Percentiles rank a stretch among this genome's conserved stretches.
phyloP scores from a whole-genome alignment of 2,888 invertebrate genomes.

The Pristionchus exspectatus region DNA sequence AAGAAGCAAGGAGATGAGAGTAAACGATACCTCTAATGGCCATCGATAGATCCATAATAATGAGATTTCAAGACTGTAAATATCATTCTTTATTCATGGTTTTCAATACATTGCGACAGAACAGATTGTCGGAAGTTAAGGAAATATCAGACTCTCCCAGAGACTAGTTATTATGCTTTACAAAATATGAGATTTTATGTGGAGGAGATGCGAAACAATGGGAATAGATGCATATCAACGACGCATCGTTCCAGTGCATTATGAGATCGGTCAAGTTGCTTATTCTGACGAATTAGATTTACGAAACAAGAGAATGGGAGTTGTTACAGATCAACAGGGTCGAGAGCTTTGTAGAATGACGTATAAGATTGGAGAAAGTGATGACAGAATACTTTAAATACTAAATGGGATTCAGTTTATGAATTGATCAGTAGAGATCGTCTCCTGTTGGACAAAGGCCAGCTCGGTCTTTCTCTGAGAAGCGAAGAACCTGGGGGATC shows the following conservation, averaged over 20 bases:
- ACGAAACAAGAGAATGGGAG: not conserved
- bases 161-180: slow-evolving; percentile 26
- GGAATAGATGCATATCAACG: not conserved
- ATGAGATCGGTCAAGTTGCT: not conserved
- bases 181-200: not conserved
- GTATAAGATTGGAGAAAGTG: not conserved
- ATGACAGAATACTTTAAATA: not conserved
- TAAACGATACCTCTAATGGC: slow-evolving; percentile 25
- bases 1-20: not conserved
- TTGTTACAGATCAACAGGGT: not conserved
- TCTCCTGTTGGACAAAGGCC: slow-evolving; percentile 61
- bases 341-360: slow-evolving; percentile 11
- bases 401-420: not conserved
- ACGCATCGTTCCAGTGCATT: not conserved
- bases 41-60: not conserved
- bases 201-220: not conserved
- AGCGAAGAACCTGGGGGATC: slow-evolving; percentile 63
- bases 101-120: not conserved
- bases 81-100: not conserved
- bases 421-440: slow-evolving; percentile 21
- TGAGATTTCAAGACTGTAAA: not conserved
- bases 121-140: not conserved
- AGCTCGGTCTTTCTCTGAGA: slow-evolving; percentile 66
- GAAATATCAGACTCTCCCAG: not conserved
- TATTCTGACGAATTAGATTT: not conserved